Base-by-base conservation (phyloP, 2,113 vertebrate genomes). In the Anser brachyrhynchus region DNA sequence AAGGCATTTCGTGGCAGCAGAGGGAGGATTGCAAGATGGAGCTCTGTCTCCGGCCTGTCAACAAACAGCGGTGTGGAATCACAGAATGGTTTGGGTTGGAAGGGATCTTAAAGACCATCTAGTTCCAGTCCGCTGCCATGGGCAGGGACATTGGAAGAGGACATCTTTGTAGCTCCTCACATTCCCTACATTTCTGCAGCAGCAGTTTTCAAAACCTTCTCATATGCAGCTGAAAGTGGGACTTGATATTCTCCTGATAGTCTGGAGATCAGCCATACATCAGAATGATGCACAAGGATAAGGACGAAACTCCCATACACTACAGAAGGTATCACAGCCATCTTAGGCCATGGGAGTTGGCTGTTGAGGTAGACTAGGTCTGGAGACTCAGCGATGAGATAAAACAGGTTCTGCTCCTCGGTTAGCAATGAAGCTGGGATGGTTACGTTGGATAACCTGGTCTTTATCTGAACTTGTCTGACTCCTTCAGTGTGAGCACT, bases 401-500 rank as follows among this genome's bases (percentile, higher is more conserved):
- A 76, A 58, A 90, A 66, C 75, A 86, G 87, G 75, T 88, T 93
- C 82, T 93, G 61, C 88, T 59, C 59, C 87, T 80, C 13, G 2
- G 26, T 43, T 65, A 44, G 69, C 2, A 6, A 4, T 31, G 65
- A 51, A 51, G 26, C n/a, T 78, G 78, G 52, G 71, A 16, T 43
- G 65, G 1, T 46, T 61, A 14, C n/a, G 1, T 26, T 71, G 76
- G 69, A 3, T 80, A 37, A 69, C 43, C 15, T 52, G 59, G 11
- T 52, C 25, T 66, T 92, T 61, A 49, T 28, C 72, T 1, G 18
- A 44, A 57, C 51, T 83, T 0, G 1, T 54, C 62, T 8, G 0
- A 0, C 74, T 57, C 72, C 39, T 67, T 31, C 10, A 4, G 12
- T 3, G 18, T 1, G 8, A 9, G 4, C 0, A 0, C 66, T 51